Evolutionary conservation across 2,113 vertebrate genomes (phyloP).

Genomic region (Cepphus grylle): DNA sequence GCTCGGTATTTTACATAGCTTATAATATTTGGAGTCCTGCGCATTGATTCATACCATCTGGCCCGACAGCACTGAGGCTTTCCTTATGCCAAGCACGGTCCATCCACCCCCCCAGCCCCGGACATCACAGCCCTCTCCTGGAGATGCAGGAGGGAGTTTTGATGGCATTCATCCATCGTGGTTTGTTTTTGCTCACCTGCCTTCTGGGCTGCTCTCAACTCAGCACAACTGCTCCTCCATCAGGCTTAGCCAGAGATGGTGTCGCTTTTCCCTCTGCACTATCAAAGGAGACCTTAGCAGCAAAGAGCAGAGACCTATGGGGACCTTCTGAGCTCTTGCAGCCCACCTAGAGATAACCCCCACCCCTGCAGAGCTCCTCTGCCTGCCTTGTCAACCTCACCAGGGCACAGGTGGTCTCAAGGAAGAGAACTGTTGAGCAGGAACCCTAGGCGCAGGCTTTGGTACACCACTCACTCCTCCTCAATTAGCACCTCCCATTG

Average conservation of each 20-base stretch:
- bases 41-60: background rate
- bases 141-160: background rate
- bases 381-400: background rate
- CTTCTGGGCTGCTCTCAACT: background rate
- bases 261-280: background rate
- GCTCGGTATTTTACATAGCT: background rate
- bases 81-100: rapidly evolving
- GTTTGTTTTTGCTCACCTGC: background rate
- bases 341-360: background rate
- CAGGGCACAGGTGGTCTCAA: background rate
- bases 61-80: background rate
- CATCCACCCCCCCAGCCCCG: background rate
- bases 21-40: background rate
- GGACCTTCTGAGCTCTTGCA: background rate
- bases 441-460: background rate
- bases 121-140: background rate
- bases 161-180: background rate
- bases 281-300: background rate
- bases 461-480: background rate
- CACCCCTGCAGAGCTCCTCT: background rate
- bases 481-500: background rate
- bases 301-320: background rate
- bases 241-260: background rate
- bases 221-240: background rate
- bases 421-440: background rate